Evolutionary conservation across 2,888 invertebrate species (phyloP).

Genomic region (Sabatieria punctata): DNA sequence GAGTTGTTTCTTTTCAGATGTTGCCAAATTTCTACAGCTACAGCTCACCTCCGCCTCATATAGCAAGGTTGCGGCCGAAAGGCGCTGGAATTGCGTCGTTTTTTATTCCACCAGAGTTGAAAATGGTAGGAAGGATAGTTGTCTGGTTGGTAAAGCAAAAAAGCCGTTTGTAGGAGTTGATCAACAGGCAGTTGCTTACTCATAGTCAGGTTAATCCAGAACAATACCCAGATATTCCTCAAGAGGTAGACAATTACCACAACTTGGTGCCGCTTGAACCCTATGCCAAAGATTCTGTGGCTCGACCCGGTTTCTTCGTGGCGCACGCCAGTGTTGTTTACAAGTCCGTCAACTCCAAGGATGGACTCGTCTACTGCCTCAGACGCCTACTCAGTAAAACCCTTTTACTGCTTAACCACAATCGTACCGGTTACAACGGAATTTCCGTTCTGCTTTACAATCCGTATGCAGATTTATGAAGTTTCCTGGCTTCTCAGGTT

Average conservation of each 20-base stretch:
- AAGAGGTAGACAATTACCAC: conserved; percentile 73
- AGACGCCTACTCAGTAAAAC: conserved; percentile 61
- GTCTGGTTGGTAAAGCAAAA: not conserved
- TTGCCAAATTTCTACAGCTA: conserved; percentile 34
- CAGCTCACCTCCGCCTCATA: conserved; percentile 32
- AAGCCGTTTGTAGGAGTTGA: conserved; percentile 42
- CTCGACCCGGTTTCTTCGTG: conserved; percentile 51
- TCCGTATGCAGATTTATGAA: too few relatives aligned
- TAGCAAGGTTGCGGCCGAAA: conserved; percentile 35
- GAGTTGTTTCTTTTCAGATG: conserved; percentile 14
- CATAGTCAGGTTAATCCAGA: conserved; percentile 55
- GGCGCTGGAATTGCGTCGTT: conserved; percentile 40
- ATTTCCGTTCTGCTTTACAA: not conserved
- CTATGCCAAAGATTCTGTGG: conserved; percentile 30
- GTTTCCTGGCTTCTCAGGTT: too few relatives aligned
- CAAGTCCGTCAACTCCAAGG: conserved; percentile 71
- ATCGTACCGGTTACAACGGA: not conserved
- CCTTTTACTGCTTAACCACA: not conserved
- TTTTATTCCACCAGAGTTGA: conserved; percentile 64
- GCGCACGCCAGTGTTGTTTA: conserved; percentile 60
- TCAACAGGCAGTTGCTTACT: conserved; percentile 53
- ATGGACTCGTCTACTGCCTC: conserved; percentile 64
- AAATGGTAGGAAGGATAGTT: not conserved
- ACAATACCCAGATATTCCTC: conserved; percentile 55
- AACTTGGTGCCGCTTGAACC: conserved; percentile 68